These are phyloP conservation scores for Chromis chromis DNA, from an alignment of 2,797 vertebrate species.

Conservation along the genomic window DNA sequence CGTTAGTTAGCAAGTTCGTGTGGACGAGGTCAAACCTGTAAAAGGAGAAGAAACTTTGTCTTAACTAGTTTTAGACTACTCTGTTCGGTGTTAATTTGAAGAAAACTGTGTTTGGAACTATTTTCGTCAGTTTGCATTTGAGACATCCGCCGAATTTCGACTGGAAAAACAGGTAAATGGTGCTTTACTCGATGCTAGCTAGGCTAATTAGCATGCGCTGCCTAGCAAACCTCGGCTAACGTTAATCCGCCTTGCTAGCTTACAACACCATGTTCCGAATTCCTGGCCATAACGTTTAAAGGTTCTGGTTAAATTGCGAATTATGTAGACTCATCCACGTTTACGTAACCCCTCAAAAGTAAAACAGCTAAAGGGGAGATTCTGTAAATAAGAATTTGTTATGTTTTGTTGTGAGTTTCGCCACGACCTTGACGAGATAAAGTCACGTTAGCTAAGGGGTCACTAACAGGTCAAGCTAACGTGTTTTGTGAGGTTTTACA, in stretches of 20 bases:
- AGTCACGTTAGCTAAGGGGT: too few relatives aligned
- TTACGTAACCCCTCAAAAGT: too few relatives aligned
- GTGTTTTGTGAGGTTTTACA: too few relatives aligned
- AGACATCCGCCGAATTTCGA: not conserved
- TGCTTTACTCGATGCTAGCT: not conserved
- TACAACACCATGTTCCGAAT: not conserved
- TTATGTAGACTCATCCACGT: too few relatives aligned
- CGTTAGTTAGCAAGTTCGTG: not conserved
- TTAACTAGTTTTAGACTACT: not conserved
- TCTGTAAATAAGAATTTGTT: too few relatives aligned
- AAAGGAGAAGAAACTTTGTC: not conserved
- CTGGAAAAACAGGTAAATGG: not conserved
- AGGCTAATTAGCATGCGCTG: not conserved
- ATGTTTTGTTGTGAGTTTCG: too few relatives aligned
- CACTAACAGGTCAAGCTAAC: too few relatives aligned
- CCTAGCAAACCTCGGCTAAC: not conserved
- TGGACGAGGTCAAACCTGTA: not conserved
- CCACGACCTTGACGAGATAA: too few relatives aligned
- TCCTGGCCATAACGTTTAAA: too few relatives aligned
- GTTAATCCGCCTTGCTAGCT: not conserved
- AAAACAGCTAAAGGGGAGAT: too few relatives aligned
- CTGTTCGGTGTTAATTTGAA: not conserved
- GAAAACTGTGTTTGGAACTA: not conserved
- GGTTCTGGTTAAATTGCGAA: too few relatives aligned
- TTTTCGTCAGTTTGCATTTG: not conserved